Evolutionary conservation across 2,797 vertebrate genomes (phyloP), one percentile per base, ranked within the genome.

Genomic region (Chromis chromis): DNA sequence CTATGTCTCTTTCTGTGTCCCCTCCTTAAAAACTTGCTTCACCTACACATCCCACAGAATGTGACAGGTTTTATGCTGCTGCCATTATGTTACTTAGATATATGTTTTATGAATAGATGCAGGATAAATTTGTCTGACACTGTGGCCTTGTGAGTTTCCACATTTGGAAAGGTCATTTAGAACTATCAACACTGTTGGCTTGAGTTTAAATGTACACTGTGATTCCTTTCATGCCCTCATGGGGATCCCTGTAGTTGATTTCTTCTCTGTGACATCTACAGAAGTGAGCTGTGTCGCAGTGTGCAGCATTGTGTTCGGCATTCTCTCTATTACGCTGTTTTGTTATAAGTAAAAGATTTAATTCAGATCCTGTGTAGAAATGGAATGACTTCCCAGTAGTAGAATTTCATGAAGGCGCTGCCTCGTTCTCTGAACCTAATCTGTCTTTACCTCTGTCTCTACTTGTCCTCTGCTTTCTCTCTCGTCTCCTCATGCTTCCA

Each of bases 381-480:
- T 79, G 1, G 1, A 25, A 24, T 64, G 33, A 39, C 24, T 24
- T 48, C 44, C 2, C 6, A 0, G 53, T 16, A 56, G n/a, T 57
- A 25, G 3, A 24, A 44, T 67, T 68, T 67, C n/a, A 48, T 10
- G 3, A 31, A 28, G 44, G 39, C 49, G 19, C 54, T 22, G 13
- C 22, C 14, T 48, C 25, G 10, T n/a, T 61, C 25, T 59, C 39
- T 50, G n/a, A 59, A 60, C 42, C 42, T 8, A 11, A 1, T 57
- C n/a, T 44, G 10, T 3, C 11, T 42, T 40, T 22, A 1, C 5
- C 4, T 25, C 13, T 54, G 0, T 61, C 13, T 46, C 46, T 49
- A 11, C 7, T 24, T 25, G 22, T 62, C n/a, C 66, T 54, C 57
- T 52, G 11, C 42, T 59, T 44, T 69, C 28, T 49, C n/a, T 49